Evolutionary conservation across 1,140 invertebrate species (phyloP).

Genomic region (Leptinotarsa defecta): DNA sequence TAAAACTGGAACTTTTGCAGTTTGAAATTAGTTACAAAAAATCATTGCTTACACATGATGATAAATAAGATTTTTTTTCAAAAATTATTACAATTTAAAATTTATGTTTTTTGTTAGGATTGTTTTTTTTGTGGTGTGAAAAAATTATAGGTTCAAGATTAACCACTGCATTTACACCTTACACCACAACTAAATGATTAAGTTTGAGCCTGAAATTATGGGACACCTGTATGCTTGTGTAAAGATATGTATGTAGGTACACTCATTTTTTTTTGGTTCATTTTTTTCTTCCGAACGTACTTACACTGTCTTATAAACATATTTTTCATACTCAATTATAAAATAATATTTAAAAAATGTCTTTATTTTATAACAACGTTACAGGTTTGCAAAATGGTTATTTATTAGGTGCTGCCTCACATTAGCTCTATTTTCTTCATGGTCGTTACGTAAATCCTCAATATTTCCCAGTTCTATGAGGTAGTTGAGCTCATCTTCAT

Average conservation of each 20-base stretch:
- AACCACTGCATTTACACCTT: no score
- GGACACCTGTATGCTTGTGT: no score
- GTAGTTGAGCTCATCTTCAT: slow-evolving; percentile 12
- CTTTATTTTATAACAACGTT: neutral
- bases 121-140: no score
- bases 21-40: slow-evolving; percentile 20
- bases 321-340: neutral
- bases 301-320: slow-evolving; percentile 1
- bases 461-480: slow-evolving; percentile 17
- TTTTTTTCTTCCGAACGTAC: neutral
- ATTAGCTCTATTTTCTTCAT: slow-evolving; percentile 1
- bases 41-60: neutral
- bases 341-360: neutral
- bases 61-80: neutral
- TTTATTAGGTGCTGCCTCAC: slow-evolving; percentile 2
- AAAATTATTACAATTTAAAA: no score
- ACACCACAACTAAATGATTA: no score
- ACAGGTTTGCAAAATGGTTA: neutral
- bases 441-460: slow-evolving; percentile 12
- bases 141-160: no score
- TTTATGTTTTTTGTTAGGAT: no score
- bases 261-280: neutral
- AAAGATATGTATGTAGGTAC: no score
- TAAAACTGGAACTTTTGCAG: slow-evolving; percentile 11
- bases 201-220: no score